Evolutionary conservation across 2,797 vertebrate genomes (phyloP), one percentile per base, ranked within the genome.

Genomic region (Thunnus albacares): DNA sequence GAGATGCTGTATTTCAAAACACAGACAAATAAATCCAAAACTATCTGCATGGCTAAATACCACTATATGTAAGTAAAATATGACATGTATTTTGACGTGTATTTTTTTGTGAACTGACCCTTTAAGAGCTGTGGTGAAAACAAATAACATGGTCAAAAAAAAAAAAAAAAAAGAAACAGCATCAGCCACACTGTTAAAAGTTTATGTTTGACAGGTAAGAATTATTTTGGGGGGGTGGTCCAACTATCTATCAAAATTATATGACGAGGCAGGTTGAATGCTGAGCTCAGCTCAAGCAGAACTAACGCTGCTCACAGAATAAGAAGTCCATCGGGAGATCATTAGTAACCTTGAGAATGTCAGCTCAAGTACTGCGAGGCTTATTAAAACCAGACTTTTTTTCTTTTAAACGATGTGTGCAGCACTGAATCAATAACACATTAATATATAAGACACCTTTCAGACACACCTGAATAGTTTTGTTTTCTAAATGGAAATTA

Each of bases 271-370:
- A 79, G 57, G 55, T 15, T 89, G 69, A 86, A 80, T 71, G 79
- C 76, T 69, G 76, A 75, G 73, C 80, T 89, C 74, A 80, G 75
- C 71, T 83, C 62, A 65, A 52, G 81, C 81, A 77, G 78, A 87
- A 75, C 79, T 76, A 85, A 79, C 65, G 10, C 63, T 20, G 57
- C 73, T 84, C 74, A 77, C 75, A 87, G 43, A 85, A 77, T 79
- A 77, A 79, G 30, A 20, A 68, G 71, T 78, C 79, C 84, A 73
- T 71, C 12, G 69, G 91, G 87, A 88, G 80, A 60, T 90, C 82
- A 85, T 92, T 90, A 91, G 75, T 20, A 76, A 82, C 67, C 86
- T 65, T 55, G 55, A 81, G 87, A 88, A 79, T 69, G 75, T 75
- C 82, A 83, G 82, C 79, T 80, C 22, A 47, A 81, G 52, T 47